A percentile compares a stretch with the other conserved stretches of the same genome.
These are phyloP conservation scores for Branchipolynoe longqiensis DNA, from an alignment of 2,888 invertebrate species.

Conservation along the genomic window DNA sequence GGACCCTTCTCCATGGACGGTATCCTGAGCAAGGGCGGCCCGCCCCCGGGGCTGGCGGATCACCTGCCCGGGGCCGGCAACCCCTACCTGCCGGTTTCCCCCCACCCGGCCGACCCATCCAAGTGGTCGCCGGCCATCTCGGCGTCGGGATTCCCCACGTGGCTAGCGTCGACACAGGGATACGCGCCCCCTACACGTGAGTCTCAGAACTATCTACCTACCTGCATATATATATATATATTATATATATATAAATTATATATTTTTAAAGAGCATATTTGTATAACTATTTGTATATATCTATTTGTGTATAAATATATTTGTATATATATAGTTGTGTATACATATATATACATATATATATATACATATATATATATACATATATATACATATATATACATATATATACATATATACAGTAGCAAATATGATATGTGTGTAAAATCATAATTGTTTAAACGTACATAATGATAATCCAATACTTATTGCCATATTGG, in stretches of 20 bases:
- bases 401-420: too few species aligned
- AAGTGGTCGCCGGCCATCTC: slow-evolving; percentile 43
- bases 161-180: slow-evolving; percentile 44
- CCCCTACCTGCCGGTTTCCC: slow-evolving; percentile 1
- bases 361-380: too few species aligned
- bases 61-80: slow-evolving; percentile 2
- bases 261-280: background rate
- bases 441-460: too few species aligned
- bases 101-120: slow-evolving; percentile 32
- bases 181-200: slow-evolving; percentile 1
- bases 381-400: too few species aligned
- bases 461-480: too few species aligned
- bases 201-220: background rate
- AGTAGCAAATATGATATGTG: too few species aligned
- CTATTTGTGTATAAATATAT: background rate
- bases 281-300: background rate
- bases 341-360: too few species aligned
- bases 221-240: too few species aligned
- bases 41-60: background rate
- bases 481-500: too few species aligned
- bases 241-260: background rate
- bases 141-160: slow-evolving; percentile 46
- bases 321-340: background rate
- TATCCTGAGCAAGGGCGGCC: slow-evolving; percentile 28
- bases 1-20: slow-evolving; percentile 54